Percentiles rank a stretch among this genome's conserved stretches.
Conservation (phyloP, 30 jellyfish, hydroid and myxozoan genomes). For the Nemopilema nomurai region DNA sequence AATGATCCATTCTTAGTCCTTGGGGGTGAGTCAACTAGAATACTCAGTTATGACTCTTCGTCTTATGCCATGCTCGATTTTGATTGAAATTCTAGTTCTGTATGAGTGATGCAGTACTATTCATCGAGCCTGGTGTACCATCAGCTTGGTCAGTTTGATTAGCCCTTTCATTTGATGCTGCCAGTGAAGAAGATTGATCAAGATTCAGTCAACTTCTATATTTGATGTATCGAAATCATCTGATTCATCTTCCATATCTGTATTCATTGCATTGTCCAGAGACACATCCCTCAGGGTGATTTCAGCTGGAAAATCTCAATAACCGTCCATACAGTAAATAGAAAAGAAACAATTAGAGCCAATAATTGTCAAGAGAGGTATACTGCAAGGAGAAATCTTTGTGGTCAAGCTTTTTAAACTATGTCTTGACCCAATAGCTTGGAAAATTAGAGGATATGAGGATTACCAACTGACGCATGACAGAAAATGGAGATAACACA, state of each 20-base stretch:
- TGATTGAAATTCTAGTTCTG: conserved; percentile 39
- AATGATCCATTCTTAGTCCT: too few relatives aligned
- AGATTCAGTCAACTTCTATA: conserved; percentile 1
- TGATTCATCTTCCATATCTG: conserved; percentile 21
- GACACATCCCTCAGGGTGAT: conserved; percentile 17
- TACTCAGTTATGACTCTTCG: background rate
- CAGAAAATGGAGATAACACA: too few relatives aligned
- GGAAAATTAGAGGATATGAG: too few relatives aligned
- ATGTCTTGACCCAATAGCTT: too few relatives aligned
- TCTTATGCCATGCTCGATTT: conserved; percentile 22
- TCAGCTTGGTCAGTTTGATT: conserved; percentile 4
- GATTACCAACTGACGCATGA: too few relatives aligned
- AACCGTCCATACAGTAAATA: too few relatives aligned
- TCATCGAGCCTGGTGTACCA: conserved; percentile 5
- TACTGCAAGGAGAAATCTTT: too few relatives aligned
- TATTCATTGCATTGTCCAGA: conserved; percentile 29
- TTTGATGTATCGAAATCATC: conserved; percentile 12
- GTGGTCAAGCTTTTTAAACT: too few relatives aligned
- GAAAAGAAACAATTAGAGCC: too few relatives aligned
- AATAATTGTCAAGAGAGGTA: too few relatives aligned
- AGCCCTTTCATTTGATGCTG: background rate
- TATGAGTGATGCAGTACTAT: conserved; percentile 6
- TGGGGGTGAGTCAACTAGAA: background rate
- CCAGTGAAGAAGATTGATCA: conserved; percentile 11
- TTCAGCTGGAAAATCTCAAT: too few relatives aligned